These are phyloP conservation scores for Eristalinus aeneus DNA, from an alignment of 2,888 invertebrate species.

Conservation along the genomic window DNA sequence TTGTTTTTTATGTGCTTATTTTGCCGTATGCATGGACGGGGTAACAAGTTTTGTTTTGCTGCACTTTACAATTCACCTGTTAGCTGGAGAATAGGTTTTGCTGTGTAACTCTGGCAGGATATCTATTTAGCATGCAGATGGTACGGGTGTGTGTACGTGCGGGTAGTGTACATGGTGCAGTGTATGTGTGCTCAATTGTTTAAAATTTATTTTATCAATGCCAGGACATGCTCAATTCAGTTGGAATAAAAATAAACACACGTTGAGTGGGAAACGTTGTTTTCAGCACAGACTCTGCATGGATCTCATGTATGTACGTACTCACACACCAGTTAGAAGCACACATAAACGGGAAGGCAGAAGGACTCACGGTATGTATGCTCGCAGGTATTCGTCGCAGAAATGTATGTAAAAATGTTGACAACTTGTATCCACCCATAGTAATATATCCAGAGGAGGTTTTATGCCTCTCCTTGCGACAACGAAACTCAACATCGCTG, in stretches of 20 bases:
- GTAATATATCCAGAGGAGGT: conserved; percentile 28
- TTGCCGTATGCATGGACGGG: conserved; percentile 1
- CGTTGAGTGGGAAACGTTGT: conserved; percentile 18
- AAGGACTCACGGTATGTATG: not conserved
- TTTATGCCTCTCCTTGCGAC: conserved; percentile 38
- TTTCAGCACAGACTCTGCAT: not conserved
- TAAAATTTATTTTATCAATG: conserved; percentile 63
- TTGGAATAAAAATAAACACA: conserved; percentile 39
- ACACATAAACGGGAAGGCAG: not conserved
- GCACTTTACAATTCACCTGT: conserved; percentile 56
- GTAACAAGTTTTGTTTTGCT: conserved; percentile 24
- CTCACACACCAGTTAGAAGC: not conserved
- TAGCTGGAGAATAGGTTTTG: conserved; percentile 29
- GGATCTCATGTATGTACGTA: not conserved
- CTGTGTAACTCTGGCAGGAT: not conserved
- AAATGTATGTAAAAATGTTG: conserved; percentile 21
- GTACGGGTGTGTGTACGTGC: too few relatives aligned
- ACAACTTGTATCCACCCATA: conserved; percentile 54
- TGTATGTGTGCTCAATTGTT: conserved; percentile 52
- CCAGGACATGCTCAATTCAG: conserved; percentile 60
- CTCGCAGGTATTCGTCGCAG: not conserved
- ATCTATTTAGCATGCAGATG: not conserved
- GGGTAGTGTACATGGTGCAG: not conserved
- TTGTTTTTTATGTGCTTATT: conserved; percentile 8
- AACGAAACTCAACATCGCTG: conserved; percentile 11